A percentile compares a stretch with the other conserved stretches of the same genome.
Evolutionary conservation across 1,140 invertebrate genomes (phyloP).

Genomic region (Augochlora pura): DNA sequence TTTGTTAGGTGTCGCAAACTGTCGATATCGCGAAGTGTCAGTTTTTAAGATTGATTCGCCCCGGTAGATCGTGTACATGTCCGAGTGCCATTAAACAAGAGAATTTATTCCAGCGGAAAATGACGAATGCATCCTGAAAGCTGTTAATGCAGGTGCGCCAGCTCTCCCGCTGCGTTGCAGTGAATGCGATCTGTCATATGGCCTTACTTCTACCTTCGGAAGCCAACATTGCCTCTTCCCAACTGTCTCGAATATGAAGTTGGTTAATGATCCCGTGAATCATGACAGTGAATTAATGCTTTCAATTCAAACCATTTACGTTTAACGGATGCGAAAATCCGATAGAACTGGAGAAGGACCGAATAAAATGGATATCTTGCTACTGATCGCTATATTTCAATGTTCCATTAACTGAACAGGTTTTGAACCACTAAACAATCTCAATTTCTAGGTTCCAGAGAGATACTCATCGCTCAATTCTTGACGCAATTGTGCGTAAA

Average conservation of each 20-base stretch:
- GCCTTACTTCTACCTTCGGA: constrained; percentile 16
- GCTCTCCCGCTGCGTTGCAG: background rate
- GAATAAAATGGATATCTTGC: constrained; percentile 1
- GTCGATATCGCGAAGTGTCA: no score
- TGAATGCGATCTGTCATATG: constrained; percentile 35
- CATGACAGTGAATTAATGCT: constrained; percentile 40
- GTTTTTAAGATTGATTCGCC: no score
- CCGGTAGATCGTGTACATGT: background rate
- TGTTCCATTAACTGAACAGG: no score
- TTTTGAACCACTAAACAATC: no score
- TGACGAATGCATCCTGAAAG: constrained; percentile 24
- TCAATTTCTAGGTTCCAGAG: no score
- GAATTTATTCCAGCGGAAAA: constrained; percentile 19
- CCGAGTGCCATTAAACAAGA: background rate
- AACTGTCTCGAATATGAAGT: constrained; percentile 16
- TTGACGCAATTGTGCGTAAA: no score
- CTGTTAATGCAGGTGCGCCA: constrained; percentile 19
- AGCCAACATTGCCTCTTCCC: constrained; percentile 33
- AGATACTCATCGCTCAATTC: no score
- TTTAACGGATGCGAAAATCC: constrained; percentile 10
- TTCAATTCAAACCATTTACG: constrained; percentile 20
- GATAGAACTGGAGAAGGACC: background rate
- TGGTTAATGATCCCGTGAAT: constrained; percentile 33
- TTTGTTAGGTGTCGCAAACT: no score
- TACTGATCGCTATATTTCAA: background rate